These are phyloP conservation scores for Geotrypetes seraphini DNA, from an alignment of 2,797 vertebrate species.

Conservation along the genomic window DNA sequence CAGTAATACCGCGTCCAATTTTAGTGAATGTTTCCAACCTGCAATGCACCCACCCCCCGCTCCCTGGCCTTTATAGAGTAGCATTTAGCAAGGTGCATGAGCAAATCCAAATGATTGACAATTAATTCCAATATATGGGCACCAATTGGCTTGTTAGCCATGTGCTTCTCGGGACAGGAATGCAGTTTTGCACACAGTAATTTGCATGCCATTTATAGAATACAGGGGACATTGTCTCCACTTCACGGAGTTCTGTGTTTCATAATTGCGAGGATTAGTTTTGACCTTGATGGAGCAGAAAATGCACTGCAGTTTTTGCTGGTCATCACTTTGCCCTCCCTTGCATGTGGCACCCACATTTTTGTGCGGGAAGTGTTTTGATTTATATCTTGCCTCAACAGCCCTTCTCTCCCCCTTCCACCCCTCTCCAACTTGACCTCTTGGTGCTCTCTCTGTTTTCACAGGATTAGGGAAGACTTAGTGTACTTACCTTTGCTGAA, in stretches of 20 bases:
- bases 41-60: too few species aligned
- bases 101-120: too few species aligned
- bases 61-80: too few species aligned
- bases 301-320: slow-evolving; percentile 17
- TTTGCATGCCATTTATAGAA: slow-evolving; percentile 33
- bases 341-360: neutral
- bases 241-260: slow-evolving; percentile 29
- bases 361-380: slow-evolving; percentile 12
- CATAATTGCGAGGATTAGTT: slow-evolving; percentile 30
- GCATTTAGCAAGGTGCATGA: too few species aligned
- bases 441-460: slow-evolving; percentile 3
- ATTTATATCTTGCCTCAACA: slow-evolving; percentile 28
- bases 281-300: slow-evolving; percentile 5
- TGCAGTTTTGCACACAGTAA: too few species aligned
- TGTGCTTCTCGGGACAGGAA: too few species aligned
- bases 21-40: too few species aligned
- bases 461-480: neutral
- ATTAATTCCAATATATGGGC: too few species aligned
- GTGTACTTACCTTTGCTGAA: slow-evolving; percentile 4
- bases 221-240: too few species aligned
- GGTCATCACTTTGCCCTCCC: slow-evolving; percentile 2
- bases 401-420: slow-evolving; percentile 10
- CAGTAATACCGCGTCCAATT: too few species aligned
- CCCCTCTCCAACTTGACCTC: neutral
- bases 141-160: too few species aligned